phyloP scores from a whole-genome alignment of 2,888 invertebrate genomes.

The Autographa gamma region DNA sequence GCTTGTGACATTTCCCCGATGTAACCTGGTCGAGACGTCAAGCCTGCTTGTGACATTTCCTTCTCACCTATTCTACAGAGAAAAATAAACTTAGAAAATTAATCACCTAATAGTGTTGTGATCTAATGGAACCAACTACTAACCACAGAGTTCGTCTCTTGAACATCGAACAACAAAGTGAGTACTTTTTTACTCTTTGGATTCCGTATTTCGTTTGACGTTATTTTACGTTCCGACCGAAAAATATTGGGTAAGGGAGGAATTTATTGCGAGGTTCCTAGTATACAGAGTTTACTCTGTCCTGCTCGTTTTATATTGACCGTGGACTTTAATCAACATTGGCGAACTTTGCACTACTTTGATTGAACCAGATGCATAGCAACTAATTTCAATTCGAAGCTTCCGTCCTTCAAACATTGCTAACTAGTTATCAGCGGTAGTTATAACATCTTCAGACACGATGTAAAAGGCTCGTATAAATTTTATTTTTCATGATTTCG shows the following conservation, averaged over 20 bases:
- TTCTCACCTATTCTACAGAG: neutral
- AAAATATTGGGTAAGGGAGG: neutral
- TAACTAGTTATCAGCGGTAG: neutral
- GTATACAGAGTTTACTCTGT: neutral
- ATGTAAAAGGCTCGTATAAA: neutral
- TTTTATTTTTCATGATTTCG: neutral
- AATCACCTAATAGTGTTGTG: neutral
- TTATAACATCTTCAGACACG: neutral
- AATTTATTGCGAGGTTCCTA: slow-evolving; percentile 11
- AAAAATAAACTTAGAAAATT: neutral
- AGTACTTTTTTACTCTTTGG: neutral
- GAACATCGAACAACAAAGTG: slow-evolving; percentile 1
- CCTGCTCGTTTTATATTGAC: slow-evolving; percentile 12
- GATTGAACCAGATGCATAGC: slow-evolving; percentile 23
- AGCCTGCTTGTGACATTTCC: neutral
- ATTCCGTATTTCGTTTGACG: neutral
- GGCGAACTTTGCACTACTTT: slow-evolving; percentile 17
- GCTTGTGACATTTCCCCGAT: neutral
- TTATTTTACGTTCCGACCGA: neutral
- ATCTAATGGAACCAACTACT: neutral
- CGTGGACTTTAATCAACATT: slow-evolving; percentile 39
- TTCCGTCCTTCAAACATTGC: slow-evolving; percentile 13
- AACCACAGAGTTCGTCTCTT: neutral
- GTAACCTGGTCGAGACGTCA: no score
- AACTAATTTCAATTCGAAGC: slow-evolving; percentile 39